Evolutionary conservation across 2,113 vertebrate genomes (phyloP).

Genomic region (Sciurus niger): DNA sequence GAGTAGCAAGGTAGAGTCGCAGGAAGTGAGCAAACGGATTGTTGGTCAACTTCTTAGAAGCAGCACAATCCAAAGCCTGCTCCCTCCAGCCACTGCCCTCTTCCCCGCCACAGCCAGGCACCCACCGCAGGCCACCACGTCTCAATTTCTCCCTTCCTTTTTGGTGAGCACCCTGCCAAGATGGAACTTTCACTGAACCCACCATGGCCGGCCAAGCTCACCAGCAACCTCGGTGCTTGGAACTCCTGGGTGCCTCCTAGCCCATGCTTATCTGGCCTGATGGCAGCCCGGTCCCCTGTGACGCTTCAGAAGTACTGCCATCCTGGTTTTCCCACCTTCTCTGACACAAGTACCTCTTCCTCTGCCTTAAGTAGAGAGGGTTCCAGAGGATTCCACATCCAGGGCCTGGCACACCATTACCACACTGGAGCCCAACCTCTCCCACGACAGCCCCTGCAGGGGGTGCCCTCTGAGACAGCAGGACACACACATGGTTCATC

Average conservation of each 20-base stretch:
- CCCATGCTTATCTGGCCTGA: not conserved
- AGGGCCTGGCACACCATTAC: not conserved
- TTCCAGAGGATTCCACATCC: not conserved
- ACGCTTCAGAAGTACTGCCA: not conserved
- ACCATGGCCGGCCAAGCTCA: too few relatives aligned
- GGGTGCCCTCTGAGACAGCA: accelerated
- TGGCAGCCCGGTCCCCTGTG: not conserved
- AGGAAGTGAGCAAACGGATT: too few relatives aligned
- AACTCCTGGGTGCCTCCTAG: not conserved
- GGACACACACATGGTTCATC: accelerated
- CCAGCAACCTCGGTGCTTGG: not conserved
- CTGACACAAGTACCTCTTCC: not conserved
- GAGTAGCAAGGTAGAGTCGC: accelerated
- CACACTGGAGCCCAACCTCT: not conserved
- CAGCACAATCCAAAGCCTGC: not conserved
- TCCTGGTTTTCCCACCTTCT: too few relatives aligned
- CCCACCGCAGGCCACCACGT: not conserved
- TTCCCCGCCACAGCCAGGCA: not conserved
- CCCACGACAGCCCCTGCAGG: not conserved
- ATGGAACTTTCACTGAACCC: not conserved
- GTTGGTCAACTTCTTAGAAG: not conserved
- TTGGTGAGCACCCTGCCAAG: not conserved
- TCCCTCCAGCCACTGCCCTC: not conserved
- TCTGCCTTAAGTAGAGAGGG: accelerated
- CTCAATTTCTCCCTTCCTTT: too few relatives aligned